phyloP scores from a whole-genome alignment of 2,888 invertebrate species.

The Noctua fimbriata region DNA sequence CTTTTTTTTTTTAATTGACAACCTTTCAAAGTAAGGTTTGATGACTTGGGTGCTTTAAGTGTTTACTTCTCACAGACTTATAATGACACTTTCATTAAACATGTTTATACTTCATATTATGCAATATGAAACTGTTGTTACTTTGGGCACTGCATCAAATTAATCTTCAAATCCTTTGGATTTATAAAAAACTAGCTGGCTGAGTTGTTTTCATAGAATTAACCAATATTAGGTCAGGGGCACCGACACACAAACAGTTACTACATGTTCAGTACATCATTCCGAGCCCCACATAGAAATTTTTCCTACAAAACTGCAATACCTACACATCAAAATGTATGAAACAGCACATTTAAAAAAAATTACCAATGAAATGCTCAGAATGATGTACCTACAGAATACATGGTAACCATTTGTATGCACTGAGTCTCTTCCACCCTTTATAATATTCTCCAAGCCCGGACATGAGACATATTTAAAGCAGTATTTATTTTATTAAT shows the following conservation, averaged over 20 bases:
- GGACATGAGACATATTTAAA: not conserved
- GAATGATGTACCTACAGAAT: too few relatives aligned
- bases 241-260: too few relatives aligned
- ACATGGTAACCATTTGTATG: too few relatives aligned
- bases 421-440: not conserved
- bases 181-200: not conserved
- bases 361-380: too few relatives aligned
- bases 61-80: not conserved
- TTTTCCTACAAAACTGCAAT: too few relatives aligned
- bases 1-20: not conserved
- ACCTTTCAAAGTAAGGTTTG: not conserved
- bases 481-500: too few relatives aligned
- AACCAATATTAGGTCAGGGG: not conserved
- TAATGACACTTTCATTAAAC: not conserved
- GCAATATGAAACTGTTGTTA: not conserved
- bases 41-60: not conserved
- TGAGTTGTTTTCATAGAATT: not conserved
- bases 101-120: not conserved
- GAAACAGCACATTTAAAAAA: too few relatives aligned
- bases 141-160: too few relatives aligned
- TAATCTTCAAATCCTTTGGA: not conserved
- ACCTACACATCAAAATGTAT: too few relatives aligned
- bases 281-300: too few relatives aligned
- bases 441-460: not conserved
- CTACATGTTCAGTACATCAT: too few relatives aligned